Conservation (phyloP, 2,113 vertebrate genomes). For the Chrysemys picta region DNA sequence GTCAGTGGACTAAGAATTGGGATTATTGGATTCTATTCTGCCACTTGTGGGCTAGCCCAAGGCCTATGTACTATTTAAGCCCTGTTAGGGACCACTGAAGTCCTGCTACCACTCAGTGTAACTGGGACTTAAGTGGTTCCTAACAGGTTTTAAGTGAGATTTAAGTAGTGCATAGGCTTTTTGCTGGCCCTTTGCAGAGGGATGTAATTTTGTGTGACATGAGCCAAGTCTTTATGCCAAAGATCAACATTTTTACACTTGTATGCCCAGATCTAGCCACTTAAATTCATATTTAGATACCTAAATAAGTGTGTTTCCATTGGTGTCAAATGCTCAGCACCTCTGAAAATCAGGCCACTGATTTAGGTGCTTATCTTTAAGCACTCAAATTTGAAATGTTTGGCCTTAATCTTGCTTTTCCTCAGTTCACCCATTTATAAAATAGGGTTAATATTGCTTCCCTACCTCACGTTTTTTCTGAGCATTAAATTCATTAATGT, state of each 20-base stretch:
- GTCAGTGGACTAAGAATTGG: rapidly evolving
- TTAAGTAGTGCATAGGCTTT: not conserved
- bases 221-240: not conserved
- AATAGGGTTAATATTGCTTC: not conserved
- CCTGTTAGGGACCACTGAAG: not conserved
- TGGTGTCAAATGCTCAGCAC: not conserved
- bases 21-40: not conserved
- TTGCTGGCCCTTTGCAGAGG: not conserved
- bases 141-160: not conserved
- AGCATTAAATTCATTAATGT: not conserved
- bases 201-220: not conserved
- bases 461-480: not conserved
- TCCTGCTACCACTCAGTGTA: not conserved
- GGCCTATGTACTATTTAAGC: rapidly evolving
- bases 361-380: not conserved
- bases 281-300: not conserved
- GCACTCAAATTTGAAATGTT: not conserved
- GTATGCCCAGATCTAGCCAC: not conserved
- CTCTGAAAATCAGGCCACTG: not conserved
- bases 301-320: not conserved
- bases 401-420: not conserved
- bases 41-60: not conserved
- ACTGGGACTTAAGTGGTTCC: not conserved
- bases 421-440: not conserved
- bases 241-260: not conserved